Base-by-base conservation (phyloP, 2,888 invertebrate genomes). In the Glyphotaelius pellucidus region DNA sequence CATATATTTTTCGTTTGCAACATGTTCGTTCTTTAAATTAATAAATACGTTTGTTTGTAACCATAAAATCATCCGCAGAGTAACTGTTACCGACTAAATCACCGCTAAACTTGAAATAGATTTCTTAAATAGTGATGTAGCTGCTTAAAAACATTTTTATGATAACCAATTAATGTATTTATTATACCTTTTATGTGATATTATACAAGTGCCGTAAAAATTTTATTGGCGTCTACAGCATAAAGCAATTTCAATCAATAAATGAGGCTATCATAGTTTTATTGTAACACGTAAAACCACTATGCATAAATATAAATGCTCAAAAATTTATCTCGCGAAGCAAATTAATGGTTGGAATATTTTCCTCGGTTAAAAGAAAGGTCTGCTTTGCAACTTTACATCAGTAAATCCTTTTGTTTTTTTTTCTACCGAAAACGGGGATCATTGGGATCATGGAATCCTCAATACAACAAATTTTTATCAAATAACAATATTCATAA, bases 211-310 rank as follows among this genome's bases (percentile, higher is more conserved):
- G 83, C 32, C 19, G 35, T 90, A 90, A 90, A 90, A 19, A 85
- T 85, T 89, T 90, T 90, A 90, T 90, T 67, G 85, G 32, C 52
- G 32, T 52, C n/a, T 90, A 84, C 31, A 90, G 52, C 83, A 47
- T 84, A 84, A 90, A 83, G 84, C 85, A 67, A 90, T 90, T 84
- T 90, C 67, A 90, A 90, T 90, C 84, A 90, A 84, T 90, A 90
- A 90, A 84, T 84, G 90, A 67, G 84, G 83, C 90, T 52, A 89
- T 89, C 79, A 90, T 90, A 84, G 32, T 90, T 90, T 90, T 90
- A 90, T 90, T 52, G 84, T 90, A 67, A 90, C 90, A 90, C 47
- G 90, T 90, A 83, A 84, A 84, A 90, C 90, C 83, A 90, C 90
- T 90, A 90, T 32, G 42, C n/a, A 90, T 90, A 35, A 90, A 90